Evolutionary conservation across 53 echinoderm and acorn worm genomes (phyloP).

Genomic region (Stichopus horrens): DNA sequence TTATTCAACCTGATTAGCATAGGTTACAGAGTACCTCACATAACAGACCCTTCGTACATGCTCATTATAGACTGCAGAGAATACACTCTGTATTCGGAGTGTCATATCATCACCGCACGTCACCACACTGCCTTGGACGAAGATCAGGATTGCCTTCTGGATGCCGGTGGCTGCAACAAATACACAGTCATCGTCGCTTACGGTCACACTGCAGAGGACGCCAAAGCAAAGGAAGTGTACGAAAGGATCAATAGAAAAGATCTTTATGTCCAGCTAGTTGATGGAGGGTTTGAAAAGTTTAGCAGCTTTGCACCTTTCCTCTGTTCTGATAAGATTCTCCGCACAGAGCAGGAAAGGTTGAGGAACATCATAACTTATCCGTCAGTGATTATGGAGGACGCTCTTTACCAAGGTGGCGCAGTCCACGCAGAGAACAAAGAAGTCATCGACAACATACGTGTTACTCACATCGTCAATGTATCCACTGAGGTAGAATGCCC

Average conservation of each 20-base stretch:
- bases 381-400: conserved; percentile 69
- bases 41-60: conserved; percentile 68
- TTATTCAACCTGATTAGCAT: conserved; percentile 78
- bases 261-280: conserved; percentile 64
- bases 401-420: conserved; percentile 81
- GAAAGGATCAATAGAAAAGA: conserved; percentile 50
- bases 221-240: conserved; percentile 10
- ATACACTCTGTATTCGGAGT: conserved; percentile 5
- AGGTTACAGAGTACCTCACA: conserved; percentile 68
- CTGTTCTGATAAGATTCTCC: conserved; percentile 64
- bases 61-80: conserved; percentile 75
- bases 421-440: conserved; percentile 61
- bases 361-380: conserved; percentile 71
- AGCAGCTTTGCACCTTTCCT: conserved; percentile 64
- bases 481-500: conserved; percentile 66
- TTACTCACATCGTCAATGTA: conserved; percentile 86
- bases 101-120: conserved; percentile 74
- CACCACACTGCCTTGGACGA: conserved; percentile 75
- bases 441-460: conserved; percentile 65
- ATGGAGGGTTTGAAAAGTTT: conserved; percentile 69
- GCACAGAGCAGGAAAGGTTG: conserved; percentile 63
- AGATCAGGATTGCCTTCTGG: conserved; percentile 69
- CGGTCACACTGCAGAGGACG: conserved; percentile 60
- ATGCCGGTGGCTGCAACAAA: conserved; percentile 59
- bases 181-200: conserved; percentile 74